A percentile compares a stretch with the other conserved stretches of the same genome.
Evolutionary conservation across 2,888 invertebrate genomes (phyloP).

Genomic region (Plusia festucae): DNA sequence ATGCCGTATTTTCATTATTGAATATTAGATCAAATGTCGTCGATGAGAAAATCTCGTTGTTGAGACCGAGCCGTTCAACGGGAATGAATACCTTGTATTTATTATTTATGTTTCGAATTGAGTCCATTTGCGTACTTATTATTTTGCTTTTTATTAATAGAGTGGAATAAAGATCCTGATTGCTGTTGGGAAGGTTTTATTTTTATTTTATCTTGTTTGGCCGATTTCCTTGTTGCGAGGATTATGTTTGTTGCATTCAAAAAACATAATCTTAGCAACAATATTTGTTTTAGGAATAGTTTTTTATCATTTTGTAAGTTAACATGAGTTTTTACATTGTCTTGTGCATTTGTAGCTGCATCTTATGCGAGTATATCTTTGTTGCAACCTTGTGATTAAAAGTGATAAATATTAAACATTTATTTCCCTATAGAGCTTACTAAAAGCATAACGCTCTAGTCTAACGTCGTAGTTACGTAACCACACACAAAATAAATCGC

Average conservation of each 20-base stretch:
- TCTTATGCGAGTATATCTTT: background rate
- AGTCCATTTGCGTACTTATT: constrained; percentile 51
- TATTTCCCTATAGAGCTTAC: background rate
- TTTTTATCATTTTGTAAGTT: background rate
- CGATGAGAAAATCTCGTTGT: constrained; percentile 57
- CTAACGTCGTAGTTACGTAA: constrained; percentile 43
- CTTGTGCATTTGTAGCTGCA: background rate
- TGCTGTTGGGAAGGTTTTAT: constrained; percentile 24
- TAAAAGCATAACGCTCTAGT: constrained; percentile 24
- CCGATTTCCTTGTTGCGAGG: constrained; percentile 8
- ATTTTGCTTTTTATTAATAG: constrained; percentile 53
- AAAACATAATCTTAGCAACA: too few relatives aligned
- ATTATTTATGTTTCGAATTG: constrained; percentile 57
- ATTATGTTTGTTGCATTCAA: constrained; percentile 1
- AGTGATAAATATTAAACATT: background rate
- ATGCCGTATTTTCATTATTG: constrained; percentile 77
- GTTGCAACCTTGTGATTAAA: too few relatives aligned
- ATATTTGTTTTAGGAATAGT: background rate
- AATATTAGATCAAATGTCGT: constrained; percentile 79
- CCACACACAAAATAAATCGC: constrained; percentile 54
- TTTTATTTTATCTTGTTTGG: constrained; percentile 22
- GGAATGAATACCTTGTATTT: constrained; percentile 58
- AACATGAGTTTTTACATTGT: background rate
- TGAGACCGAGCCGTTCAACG: constrained; percentile 51
- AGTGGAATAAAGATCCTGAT: constrained; percentile 27